These are phyloP conservation scores for Amitus sp. DNA, from an alignment of 2,888 invertebrate genomes.

Conservation along the genomic window DNA sequence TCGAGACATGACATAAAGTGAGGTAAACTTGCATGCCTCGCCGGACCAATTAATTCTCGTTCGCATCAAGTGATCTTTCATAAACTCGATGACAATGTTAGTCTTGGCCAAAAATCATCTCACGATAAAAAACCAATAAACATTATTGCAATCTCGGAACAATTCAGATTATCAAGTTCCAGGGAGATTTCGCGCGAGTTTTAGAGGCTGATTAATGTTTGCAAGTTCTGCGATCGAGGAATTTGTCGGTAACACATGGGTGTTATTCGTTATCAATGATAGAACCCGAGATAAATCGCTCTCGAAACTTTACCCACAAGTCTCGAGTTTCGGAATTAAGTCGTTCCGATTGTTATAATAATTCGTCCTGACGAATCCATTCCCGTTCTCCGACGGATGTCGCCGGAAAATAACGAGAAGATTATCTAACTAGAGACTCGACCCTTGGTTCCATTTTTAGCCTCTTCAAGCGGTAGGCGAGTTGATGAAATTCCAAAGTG, in stretches of 20 bases:
- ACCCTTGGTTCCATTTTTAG: not conserved
- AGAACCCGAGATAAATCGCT: not conserved
- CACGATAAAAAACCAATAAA: no score
- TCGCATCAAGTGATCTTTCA: conserved; percentile 8
- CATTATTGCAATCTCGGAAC: not conserved
- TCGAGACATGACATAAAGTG: no score
- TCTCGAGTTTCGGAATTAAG: not conserved
- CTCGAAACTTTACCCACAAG: not conserved
- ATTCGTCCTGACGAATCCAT: not conserved
- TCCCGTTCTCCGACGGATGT: not conserved
- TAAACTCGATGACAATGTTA: no score
- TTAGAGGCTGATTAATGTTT: no score
- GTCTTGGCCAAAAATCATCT: no score
- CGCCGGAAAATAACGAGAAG: not conserved
- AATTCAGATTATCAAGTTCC: no score
- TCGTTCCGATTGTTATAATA: not conserved
- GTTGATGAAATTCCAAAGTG: conserved; percentile 18
- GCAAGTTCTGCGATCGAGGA: no score
- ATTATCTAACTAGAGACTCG: not conserved
- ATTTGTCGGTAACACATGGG: not conserved
- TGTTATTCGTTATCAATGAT: not conserved
- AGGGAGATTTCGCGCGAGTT: no score
- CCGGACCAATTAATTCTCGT: conserved; percentile 42
- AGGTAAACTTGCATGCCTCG: conserved; percentile 13
- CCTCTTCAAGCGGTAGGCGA: not conserved